Base-by-base conservation (phyloP, 2,113 vertebrate species). In the Vanacampus margaritifer region DNA sequence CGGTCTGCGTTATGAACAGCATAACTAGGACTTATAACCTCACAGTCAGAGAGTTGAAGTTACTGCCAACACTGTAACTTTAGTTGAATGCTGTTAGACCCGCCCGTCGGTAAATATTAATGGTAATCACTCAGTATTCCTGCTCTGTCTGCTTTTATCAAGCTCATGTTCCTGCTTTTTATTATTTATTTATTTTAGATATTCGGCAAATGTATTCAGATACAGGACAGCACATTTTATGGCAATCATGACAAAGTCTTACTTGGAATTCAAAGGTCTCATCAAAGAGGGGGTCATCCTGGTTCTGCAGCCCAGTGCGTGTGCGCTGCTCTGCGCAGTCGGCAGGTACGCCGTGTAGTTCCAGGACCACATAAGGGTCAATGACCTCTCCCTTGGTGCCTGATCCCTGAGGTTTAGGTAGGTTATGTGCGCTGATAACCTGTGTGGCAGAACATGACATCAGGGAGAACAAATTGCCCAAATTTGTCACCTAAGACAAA, bases 311-410 rank as follows among this genome's bases (percentile, higher is more conserved):
- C 17, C 96, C 94, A 0, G 97, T 98, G 76, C 95, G 96, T 32
- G 97, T 99, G 85, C 96, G 92, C 83, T 97, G 95, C 36, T 99
- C 97, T 0, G 93, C 91, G 62, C 97, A 98, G 87, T 99, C 97
- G 0, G 96, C 94, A 0, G 97, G 97, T 45, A 99, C 95, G 0
- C 97, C 97, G 0, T 98, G 97, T 79, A 99, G 93, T 87, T 98
- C 97, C 84, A 99, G 91, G 54, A 95, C 97, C 61, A 99, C 95
- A 0, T 99, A 99, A 0, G 97, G 97, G 76, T 99, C 97, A 23
- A 98, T 96, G 73, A 99, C 95, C 68, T 99, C 97, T 5, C 97
- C 97, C 75, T 99, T 99, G 50, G 97, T 94, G 68, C 96, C 97
- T 0, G 97, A 96, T 12, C 96, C 97, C 84, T 95, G 96, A 63